Conservation (phyloP, 2,113 vertebrate species). For the Isichthys henryi region DNA sequence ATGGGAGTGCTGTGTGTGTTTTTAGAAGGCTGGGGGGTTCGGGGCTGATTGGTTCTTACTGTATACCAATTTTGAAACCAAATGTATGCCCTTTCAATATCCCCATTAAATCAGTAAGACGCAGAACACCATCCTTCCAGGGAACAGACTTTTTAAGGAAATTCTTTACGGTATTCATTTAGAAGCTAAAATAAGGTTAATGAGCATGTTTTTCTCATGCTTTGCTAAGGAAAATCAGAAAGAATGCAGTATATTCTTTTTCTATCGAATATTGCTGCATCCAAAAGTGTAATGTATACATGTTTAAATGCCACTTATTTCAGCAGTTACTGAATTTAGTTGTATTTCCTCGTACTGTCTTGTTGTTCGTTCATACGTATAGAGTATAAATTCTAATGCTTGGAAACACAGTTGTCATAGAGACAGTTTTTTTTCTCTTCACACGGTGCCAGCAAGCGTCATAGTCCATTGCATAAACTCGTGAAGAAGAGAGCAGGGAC, state of each 20-base stretch:
- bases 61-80: not conserved
- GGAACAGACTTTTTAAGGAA: not conserved
- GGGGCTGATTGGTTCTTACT: not conserved
- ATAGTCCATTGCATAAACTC: constrained; percentile 4
- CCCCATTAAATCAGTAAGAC: not conserved
- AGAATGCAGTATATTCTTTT: not conserved
- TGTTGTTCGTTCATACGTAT: not conserved
- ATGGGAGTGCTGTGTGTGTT: not conserved
- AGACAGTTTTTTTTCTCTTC: constrained; percentile 5
- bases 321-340: not conserved
- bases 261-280: not conserved
- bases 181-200: not conserved
- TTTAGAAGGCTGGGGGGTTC: not conserved
- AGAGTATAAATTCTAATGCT: not conserved
- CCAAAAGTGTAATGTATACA: not conserved
- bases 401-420: not conserved
- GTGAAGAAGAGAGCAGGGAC: not conserved
- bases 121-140: not conserved
- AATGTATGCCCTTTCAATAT: not conserved
- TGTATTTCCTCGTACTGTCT: not conserved
- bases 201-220: not conserved
- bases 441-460: not conserved
- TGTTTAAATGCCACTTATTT: not conserved
- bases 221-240: not conserved
- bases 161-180: not conserved